Base-by-base conservation (phyloP, 2,888 invertebrate genomes). In the Mimachlamys varia region DNA sequence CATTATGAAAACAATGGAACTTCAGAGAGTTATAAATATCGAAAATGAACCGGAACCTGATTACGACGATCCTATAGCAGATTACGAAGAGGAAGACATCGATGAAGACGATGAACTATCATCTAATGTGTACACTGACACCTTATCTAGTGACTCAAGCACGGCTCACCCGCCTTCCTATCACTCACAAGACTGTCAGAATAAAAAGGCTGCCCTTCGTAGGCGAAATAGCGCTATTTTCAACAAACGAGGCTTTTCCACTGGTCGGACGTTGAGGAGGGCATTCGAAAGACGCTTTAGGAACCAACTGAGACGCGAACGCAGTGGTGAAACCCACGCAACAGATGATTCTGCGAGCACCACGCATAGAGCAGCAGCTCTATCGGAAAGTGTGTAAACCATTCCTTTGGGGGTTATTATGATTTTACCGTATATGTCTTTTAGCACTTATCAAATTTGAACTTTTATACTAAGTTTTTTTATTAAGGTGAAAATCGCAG, bases 31-130 rank as follows among this genome's bases (percentile, higher is more conserved):
- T 3, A 93, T 93, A 58, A 94, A 95, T 90, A 95, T 95, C 55
- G 95, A 95, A 90, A 93, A 94, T 89, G 95, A 95, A 89, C 94
- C 95, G 0, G 94, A 94, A 17, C 95, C 95, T 0, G 94, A 95
- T 89, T 95, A 95, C 89, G 93, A 95, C 22, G 95, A 95, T 49
- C 93, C 94, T 0, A 76, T 94, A 22, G 93, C 94, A 22, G 95
- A 95, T 90, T 95, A 94, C 88, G 93, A 92, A 0, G 92, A 91
- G 19, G 92, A 92, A 0, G 94, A 94, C 49, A 92, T 92, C n/a
- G 93, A 93, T 5, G 93, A 93, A 12, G 90, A 89, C 53, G 91
- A 92, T 22, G 94, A 94, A 22, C 88, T 90, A 27, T 37, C 91
- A 15, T 94, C 94, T 17, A 90, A 76, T 50, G 49, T 91, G 19